Conservation (phyloP, 2,888 invertebrate species). For the Cryptocheilus praepositus region DNA sequence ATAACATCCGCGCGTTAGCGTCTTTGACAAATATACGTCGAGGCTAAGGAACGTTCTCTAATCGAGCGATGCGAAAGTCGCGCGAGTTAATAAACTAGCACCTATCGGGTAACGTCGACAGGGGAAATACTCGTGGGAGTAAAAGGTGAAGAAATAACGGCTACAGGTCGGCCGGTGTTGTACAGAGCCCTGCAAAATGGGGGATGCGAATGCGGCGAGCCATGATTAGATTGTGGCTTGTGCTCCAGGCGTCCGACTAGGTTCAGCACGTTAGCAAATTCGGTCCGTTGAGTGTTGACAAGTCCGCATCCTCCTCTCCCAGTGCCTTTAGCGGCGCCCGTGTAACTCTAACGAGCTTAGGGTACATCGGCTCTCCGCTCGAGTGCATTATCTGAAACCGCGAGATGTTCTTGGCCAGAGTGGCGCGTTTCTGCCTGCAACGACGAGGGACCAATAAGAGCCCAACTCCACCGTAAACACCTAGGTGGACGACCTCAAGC, state of each 20-base stretch:
- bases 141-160: no score
- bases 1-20: no score
- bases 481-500: conserved; percentile 9
- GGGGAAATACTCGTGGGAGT: no score
- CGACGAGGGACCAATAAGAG: conserved; percentile 8
- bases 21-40: no score
- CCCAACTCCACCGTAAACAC: conserved; percentile 4
- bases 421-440: conserved; percentile 40
- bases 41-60: no score
- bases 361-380: conserved; percentile 52
- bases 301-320: conserved; percentile 66
- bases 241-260: conserved; percentile 69
- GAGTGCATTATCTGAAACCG: conserved; percentile 59
- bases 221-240: conserved; percentile 73
- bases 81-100: no score
- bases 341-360: conserved; percentile 73
- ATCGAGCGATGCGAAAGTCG: no score
- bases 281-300: conserved; percentile 71
- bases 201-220: conserved; percentile 68
- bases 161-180: neutral
- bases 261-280: conserved; percentile 72
- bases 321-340: conserved; percentile 65
- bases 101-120: no score
- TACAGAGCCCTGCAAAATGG: conserved; percentile 55
- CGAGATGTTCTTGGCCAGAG: conserved; percentile 52